Conservation (phyloP, 2,888 invertebrate genomes). For the Rhagium mordax region DNA sequence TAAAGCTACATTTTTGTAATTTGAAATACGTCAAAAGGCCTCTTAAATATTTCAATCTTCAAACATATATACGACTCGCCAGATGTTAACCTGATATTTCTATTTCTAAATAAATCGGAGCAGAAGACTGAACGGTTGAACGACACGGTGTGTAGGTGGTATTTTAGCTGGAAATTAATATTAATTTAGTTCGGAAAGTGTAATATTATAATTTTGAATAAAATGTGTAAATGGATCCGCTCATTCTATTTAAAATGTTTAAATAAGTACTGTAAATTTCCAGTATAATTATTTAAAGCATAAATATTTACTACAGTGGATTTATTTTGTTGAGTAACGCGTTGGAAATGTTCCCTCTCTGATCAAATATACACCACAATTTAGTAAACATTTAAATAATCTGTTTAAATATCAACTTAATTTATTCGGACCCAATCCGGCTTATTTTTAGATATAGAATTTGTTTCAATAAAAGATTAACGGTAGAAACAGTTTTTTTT, state of each 20-base stretch:
- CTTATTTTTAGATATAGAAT: neutral
- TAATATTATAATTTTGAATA: slow-evolving; percentile 8
- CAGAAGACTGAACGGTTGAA: neutral
- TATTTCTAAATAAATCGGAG: slow-evolving; percentile 23
- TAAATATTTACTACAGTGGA: neutral
- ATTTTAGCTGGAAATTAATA: slow-evolving; percentile 8
- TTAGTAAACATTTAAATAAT: slow-evolving; percentile 1
- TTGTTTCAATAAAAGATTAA: too few species aligned
- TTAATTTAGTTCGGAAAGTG: neutral
- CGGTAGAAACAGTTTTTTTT: too few species aligned
- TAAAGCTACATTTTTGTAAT: neutral
- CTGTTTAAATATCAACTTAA: neutral
- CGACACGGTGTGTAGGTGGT: slow-evolving; percentile 8
- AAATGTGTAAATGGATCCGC: neutral
- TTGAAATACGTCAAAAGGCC: slow-evolving; percentile 4
- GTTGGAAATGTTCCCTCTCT: neutral
- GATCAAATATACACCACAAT: neutral
- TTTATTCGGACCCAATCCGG: neutral
- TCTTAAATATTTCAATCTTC: slow-evolving; percentile 6
- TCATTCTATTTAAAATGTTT: neutral
- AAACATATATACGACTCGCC: neutral
- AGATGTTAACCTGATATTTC: slow-evolving; percentile 7
- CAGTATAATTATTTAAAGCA: neutral
- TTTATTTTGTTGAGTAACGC: slow-evolving; percentile 2
- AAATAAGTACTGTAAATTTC: neutral